Conservation (phyloP, 92 coral and sea anemone species). For the Phymanthus crucifer region DNA sequence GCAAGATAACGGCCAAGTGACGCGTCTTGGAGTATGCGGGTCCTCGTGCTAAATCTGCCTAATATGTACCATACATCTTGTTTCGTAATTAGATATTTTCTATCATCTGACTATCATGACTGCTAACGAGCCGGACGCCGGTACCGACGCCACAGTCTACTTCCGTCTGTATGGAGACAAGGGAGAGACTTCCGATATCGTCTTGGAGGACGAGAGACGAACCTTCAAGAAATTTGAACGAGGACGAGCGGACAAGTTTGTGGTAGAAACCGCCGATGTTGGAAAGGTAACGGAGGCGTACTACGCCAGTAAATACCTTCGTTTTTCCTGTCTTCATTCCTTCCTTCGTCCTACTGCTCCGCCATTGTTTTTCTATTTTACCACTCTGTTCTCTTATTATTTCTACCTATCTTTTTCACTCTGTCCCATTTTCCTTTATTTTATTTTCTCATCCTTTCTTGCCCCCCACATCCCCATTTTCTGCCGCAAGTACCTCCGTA, state of each 20-base stretch:
- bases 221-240: conserved; percentile 76
- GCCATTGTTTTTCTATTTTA: no score
- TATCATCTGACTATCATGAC: conserved; percentile 83
- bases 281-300: conserved; percentile 65
- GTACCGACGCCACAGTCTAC: conserved; percentile 78
- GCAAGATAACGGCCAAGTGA: no score
- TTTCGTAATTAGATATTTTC: conserved; percentile 48
- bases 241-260: conserved; percentile 92
- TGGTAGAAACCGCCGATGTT: conserved; percentile 86
- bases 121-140: conserved; percentile 65
- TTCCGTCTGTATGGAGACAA: conserved; percentile 73
- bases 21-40: no score
- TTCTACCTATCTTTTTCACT: no score
- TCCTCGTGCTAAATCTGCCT: background rate
- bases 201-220: conserved; percentile 66
- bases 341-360: no score
- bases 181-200: conserved; percentile 80
- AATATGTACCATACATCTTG: background rate
- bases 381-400: no score
- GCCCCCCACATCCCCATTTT: no score
- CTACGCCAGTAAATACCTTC: background rate
- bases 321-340: no score
- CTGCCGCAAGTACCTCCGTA: no score
- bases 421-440: no score
- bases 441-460: no score